These are phyloP conservation scores for Habrosyne pyritoides DNA, from an alignment of 2,888 invertebrate species.

Conservation along the genomic window DNA sequence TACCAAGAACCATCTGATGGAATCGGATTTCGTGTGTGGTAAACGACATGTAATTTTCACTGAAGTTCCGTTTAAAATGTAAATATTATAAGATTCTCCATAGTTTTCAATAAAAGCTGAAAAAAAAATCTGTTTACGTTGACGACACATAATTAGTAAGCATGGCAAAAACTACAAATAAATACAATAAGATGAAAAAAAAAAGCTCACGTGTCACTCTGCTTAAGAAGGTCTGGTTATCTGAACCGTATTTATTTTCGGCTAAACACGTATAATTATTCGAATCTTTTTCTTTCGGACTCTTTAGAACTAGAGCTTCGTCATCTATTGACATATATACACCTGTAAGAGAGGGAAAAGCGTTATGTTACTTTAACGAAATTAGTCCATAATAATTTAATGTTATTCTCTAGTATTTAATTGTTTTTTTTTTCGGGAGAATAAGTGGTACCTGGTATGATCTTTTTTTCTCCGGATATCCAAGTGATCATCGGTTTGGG, in stretches of 20 bases:
- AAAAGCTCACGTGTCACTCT: slow-evolving; percentile 20
- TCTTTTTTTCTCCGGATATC: slow-evolving; percentile 13
- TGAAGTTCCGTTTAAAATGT: not conserved
- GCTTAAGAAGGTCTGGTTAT: slow-evolving; percentile 13
- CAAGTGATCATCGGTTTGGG: slow-evolving; percentile 31
- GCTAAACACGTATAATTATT: slow-evolving; percentile 26
- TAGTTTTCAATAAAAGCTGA: not conserved
- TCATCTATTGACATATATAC: slow-evolving; percentile 18
- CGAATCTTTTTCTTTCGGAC: slow-evolving; percentile 20
- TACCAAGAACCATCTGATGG: not conserved
- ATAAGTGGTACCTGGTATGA: slow-evolving; percentile 12
- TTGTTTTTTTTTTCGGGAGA: too few relatives aligned
- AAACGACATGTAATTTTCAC: not conserved
- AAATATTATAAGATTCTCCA: not conserved
- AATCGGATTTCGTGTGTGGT: not conserved
- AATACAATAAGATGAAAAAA: too few relatives aligned
- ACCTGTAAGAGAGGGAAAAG: slow-evolving; percentile 23
- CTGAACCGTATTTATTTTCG: slow-evolving; percentile 22
- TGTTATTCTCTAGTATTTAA: too few relatives aligned
- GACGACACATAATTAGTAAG: too few relatives aligned
- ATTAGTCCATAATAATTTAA: too few relatives aligned
- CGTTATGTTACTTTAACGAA: too few relatives aligned
- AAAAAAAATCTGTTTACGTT: not conserved
- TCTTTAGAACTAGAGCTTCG: slow-evolving; percentile 21
- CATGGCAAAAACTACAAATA: too few relatives aligned